Conservation (phyloP, 2,113 vertebrate genomes). For the Chascanopsetta lugubris region DNA sequence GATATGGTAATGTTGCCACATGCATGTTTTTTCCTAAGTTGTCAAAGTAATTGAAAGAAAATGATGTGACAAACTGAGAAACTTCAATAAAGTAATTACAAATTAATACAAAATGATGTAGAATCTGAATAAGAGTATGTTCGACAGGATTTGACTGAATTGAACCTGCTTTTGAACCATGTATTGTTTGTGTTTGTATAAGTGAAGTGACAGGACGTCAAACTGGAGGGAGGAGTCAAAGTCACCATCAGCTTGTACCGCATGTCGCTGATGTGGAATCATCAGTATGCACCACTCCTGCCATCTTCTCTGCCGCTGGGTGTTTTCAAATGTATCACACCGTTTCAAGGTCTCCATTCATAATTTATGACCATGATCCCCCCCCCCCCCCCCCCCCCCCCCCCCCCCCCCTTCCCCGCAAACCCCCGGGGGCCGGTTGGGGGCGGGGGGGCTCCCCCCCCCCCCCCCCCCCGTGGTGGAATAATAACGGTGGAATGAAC, state of each 20-base stretch:
- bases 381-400: conserved; percentile 42
- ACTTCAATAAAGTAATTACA: too few species aligned
- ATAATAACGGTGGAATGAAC: conserved; percentile 53
- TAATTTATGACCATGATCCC: conserved; percentile 68
- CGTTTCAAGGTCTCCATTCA: conserved; percentile 53
- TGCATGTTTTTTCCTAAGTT: too few species aligned
- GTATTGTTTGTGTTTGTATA: background rate
- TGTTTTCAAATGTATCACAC: conserved; percentile 41
- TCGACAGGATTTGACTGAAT: background rate
- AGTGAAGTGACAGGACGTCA: background rate
- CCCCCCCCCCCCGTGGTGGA: conserved; percentile 41
- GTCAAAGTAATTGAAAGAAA: too few species aligned
- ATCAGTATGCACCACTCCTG: conserved; percentile 45
- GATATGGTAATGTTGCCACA: too few species aligned
- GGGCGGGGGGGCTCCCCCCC: too few species aligned
- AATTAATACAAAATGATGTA: background rate
- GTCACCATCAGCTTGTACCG: conserved; percentile 9
- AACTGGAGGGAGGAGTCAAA: background rate
- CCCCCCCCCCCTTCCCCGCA: conserved; percentile 43
- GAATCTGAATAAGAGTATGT: background rate
- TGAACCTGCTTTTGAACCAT: background rate
- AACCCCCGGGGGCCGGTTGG: too few species aligned
- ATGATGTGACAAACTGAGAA: too few species aligned
- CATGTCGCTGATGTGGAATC: conserved; percentile 8
- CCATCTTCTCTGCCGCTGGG: conserved; percentile 17